Evolutionary conservation across 2,797 vertebrate genomes (phyloP), one percentile per base, ranked within the genome.

Genomic region (Chelmon rostratus): DNA sequence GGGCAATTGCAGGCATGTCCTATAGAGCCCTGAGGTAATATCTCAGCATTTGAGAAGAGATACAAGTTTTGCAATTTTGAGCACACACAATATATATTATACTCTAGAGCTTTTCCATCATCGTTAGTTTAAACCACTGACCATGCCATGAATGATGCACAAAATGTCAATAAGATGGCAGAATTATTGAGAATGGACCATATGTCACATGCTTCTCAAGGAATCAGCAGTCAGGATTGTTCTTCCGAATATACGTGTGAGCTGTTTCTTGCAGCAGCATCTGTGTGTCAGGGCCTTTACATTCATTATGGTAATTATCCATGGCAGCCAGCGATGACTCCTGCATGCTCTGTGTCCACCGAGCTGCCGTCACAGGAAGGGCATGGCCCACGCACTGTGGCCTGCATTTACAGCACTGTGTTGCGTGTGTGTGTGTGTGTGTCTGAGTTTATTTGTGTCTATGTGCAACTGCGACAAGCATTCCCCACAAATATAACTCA

Each of bases 261-360:
- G 73, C 73, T 87, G 56, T 88, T 88, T 88, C 80, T 81, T 81
- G 64, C 70, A 31, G 62, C 66, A 18, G 50, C 69, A 64, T 84
- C 73, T 76, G 46, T 71, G 58, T 81, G 82, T 88, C 67, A n/a
- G 4, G 54, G 62, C 67, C 58, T 88, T 89, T 90, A 88, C 86
- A 87, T 88, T 92, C 89, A 91, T 93, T 93, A 92, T 78, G 81
- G 76, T 91, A 91, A 93, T 92, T 85, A 86, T 73, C 72, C 38
- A 47, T 91, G 92, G 90, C 92, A 93, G 91, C 56, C 74, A 76
- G 86, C 19, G 73, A 91, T 88, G 88, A 93, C 83, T 92, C 86
- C 73, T 75, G 78, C 86, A 82, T 82, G 69, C 85, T 85, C 75
- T 65, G 71, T 82, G 86, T 92, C 88, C 86, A 82, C 78, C 74